Percentiles rank a stretch among this genome's conserved stretches.
Evolutionary conservation across 2,888 invertebrate genomes (phyloP).

Genomic region (Cyaniris semiargus): DNA sequence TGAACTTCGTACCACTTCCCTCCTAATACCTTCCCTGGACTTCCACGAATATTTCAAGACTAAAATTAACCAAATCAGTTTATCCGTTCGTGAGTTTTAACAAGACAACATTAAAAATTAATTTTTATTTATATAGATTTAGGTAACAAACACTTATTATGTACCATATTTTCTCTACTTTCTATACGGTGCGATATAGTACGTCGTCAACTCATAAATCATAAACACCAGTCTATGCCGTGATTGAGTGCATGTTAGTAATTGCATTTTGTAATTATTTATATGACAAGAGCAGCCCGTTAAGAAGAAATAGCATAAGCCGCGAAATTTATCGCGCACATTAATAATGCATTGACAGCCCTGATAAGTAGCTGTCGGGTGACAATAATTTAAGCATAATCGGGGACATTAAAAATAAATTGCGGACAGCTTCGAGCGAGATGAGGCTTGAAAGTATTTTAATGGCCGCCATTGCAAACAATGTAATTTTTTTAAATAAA

Average conservation of each 20-base stretch:
- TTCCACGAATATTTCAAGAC: no score
- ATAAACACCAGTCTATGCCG: constrained; percentile 22
- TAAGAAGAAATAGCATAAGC: constrained; percentile 29
- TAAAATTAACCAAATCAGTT: no score
- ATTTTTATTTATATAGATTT: not conserved
- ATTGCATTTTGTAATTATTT: constrained; percentile 33
- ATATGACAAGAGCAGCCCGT: constrained; percentile 31
- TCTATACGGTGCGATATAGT: not conserved
- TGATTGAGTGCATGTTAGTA: constrained; percentile 30
- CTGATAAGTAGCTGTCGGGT: constrained; percentile 23
- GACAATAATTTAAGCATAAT: constrained; percentile 30
- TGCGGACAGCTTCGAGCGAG: not conserved
- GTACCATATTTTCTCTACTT: not conserved
- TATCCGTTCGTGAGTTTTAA: no score
- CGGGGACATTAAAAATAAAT: constrained; percentile 25
- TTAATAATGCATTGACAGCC: constrained; percentile 30
- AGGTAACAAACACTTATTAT: no score
- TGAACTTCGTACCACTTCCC: no score
- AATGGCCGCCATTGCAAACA: not conserved
- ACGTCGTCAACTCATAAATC: constrained; percentile 12
- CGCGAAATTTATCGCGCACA: constrained; percentile 29
- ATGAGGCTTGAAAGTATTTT: not conserved
- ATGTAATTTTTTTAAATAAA: not conserved
- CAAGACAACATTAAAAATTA: no score
- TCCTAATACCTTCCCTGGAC: no score